Evolutionary conservation across 1,140 invertebrate genomes (phyloP).

Genomic region (Ooceraea biroi): DNA sequence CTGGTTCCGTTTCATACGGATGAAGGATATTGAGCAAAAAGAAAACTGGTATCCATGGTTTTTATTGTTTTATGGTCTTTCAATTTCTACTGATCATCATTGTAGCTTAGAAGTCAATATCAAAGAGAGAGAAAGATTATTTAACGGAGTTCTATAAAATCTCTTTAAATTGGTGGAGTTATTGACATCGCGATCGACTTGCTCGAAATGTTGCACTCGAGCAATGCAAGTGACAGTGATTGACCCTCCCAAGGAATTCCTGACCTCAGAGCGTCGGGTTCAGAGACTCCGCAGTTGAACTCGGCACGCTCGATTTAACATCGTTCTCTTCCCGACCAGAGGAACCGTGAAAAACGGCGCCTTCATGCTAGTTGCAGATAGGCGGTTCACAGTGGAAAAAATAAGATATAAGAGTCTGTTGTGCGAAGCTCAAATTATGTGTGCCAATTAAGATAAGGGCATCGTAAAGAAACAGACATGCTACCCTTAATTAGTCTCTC

Average conservation of each 20-base stretch:
- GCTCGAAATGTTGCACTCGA: slow-evolving; percentile 54
- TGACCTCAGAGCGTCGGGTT: slow-evolving; percentile 59
- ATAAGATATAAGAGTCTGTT: slow-evolving; percentile 27
- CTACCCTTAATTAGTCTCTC: slow-evolving; percentile 18
- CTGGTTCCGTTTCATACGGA: neutral
- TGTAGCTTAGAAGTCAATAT: neutral
- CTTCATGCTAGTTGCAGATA: slow-evolving; percentile 11
- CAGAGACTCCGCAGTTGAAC: slow-evolving; percentile 61
- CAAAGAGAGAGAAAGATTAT: neutral
- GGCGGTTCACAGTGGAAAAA: slow-evolving; percentile 11
- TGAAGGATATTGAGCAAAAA: slow-evolving; percentile 3
- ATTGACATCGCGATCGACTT: neutral
- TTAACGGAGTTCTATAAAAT: neutral
- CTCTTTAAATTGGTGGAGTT: neutral
- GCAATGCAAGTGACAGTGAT: slow-evolving; percentile 68
- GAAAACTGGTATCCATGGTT: no score
- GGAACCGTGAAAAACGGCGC: slow-evolving; percentile 24
- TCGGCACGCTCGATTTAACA: slow-evolving; percentile 64
- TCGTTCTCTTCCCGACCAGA: slow-evolving; percentile 17
- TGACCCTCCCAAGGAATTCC: slow-evolving; percentile 71
- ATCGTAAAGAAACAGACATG: neutral
- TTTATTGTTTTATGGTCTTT: neutral
- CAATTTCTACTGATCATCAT: neutral
- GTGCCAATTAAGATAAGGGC: slow-evolving; percentile 12
- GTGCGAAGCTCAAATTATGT: slow-evolving; percentile 32